phyloP scores from a whole-genome alignment of 2,888 invertebrate genomes.

The Cataglyphis livida region DNA sequence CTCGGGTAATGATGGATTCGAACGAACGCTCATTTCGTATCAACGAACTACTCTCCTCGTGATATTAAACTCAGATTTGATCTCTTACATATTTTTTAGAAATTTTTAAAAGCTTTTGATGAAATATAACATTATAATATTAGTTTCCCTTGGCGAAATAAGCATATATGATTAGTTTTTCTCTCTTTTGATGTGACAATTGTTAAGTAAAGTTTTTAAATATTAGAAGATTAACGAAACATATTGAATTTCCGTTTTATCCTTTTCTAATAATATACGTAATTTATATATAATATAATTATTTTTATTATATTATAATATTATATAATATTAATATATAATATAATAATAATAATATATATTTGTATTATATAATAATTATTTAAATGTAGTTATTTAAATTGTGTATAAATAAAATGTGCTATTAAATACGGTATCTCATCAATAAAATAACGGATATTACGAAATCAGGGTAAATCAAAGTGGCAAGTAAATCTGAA shows the following conservation, averaged over 20 bases:
- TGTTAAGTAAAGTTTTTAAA: background rate
- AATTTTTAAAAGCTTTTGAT: background rate
- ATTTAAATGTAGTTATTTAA: background rate
- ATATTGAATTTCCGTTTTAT: background rate
- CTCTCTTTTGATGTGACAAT: background rate
- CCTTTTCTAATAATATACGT: background rate
- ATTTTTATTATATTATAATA: too few species aligned
- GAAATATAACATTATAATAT: background rate
- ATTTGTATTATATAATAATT: background rate
- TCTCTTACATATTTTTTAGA: background rate
- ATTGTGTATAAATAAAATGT: background rate
- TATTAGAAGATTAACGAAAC: background rate
- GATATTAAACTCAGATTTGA: background rate
- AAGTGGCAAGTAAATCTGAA: constrained; percentile 15
- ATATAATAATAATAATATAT: background rate
- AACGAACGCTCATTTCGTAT: constrained; percentile 65
- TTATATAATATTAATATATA: background rate
- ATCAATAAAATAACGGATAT: background rate
- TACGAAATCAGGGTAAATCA: background rate
- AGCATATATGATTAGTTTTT: background rate
- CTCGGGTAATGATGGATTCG: constrained; percentile 76
- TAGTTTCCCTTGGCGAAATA: background rate
- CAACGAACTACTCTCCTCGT: constrained; percentile 48
- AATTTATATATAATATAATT: background rate
- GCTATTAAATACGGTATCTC: background rate